Evolutionary conservation across 2,797 vertebrate genomes (phyloP).

Genomic region (Tapera naevia): DNA sequence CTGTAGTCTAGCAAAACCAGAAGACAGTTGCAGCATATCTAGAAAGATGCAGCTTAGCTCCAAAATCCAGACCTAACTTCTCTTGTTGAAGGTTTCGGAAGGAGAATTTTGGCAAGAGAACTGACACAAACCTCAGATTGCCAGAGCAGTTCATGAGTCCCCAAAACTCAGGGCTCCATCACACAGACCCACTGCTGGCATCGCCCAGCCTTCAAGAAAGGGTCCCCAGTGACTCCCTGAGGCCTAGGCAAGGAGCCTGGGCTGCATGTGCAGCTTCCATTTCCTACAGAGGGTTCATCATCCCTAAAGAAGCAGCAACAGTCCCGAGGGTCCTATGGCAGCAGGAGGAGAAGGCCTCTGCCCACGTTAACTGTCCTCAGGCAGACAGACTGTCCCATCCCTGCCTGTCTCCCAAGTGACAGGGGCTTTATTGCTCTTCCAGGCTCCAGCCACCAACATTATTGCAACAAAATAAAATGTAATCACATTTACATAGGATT

Average conservation of each 20-base stretch:
- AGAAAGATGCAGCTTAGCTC: neutral
- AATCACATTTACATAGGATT: constrained; percentile 41
- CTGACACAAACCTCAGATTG: neutral
- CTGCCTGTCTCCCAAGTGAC: neutral
- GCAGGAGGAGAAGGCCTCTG: neutral
- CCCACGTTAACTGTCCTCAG: neutral
- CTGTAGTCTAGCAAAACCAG: neutral
- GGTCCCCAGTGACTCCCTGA: accelerated
- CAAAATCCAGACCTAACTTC: neutral
- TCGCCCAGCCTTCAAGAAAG: neutral
- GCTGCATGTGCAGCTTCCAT: neutral
- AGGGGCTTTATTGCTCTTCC: neutral
- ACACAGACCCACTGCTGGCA: neutral
- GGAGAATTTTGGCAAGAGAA: neutral
- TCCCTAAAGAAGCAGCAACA: neutral
- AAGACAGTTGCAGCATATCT: neutral
- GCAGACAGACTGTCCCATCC: neutral
- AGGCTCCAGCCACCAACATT: neutral
- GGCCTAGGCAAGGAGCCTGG: neutral
- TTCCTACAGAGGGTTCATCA: neutral
- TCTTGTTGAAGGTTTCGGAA: neutral
- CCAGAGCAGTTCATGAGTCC: neutral
- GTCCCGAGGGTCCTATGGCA: neutral
- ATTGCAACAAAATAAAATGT: neutral
- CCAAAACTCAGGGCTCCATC: neutral